phyloP scores from a whole-genome alignment of 2,888 invertebrate species.

The Aleiodes leptofemur region DNA sequence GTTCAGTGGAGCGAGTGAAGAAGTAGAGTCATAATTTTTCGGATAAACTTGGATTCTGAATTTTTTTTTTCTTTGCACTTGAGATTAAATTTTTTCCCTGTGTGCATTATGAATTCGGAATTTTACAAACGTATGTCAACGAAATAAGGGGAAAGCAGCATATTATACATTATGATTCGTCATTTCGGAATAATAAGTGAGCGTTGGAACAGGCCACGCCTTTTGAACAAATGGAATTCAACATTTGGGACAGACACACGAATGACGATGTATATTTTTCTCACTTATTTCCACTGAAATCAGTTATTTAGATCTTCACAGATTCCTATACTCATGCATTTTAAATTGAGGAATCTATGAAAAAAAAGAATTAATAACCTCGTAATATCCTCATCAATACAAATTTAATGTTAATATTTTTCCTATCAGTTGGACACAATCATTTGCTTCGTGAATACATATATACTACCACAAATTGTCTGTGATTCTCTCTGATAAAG shows the following conservation, averaged over 20 bases:
- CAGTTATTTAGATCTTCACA: background rate
- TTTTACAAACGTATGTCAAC: slow-evolving; percentile 26
- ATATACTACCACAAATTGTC: background rate
- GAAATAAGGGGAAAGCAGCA: slow-evolving; percentile 59
- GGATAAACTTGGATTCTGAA: no score
- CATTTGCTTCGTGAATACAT: background rate
- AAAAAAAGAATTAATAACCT: slow-evolving; percentile 4
- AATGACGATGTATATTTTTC: slow-evolving; percentile 47
- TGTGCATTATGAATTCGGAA: background rate
- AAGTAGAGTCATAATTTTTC: background rate
- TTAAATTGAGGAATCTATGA: background rate
- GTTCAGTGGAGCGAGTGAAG: background rate
- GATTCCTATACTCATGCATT: slow-evolving; percentile 26
- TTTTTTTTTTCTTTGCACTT: no score
- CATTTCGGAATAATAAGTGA: slow-evolving; percentile 74
- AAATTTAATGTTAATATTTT: background rate
- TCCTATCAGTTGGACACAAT: no score
- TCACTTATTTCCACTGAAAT: slow-evolving; percentile 23
- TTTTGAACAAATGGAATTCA: slow-evolving; percentile 67
- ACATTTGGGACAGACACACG: slow-evolving; percentile 70
- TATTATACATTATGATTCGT: slow-evolving; percentile 74
- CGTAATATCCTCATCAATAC: background rate
- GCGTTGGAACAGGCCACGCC: slow-evolving; percentile 65
- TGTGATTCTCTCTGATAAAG: background rate
- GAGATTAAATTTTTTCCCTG: background rate